These are phyloP conservation scores for Phrynocephalus versicolor DNA, from an alignment of 2,113 vertebrate species.

Conservation along the genomic window DNA sequence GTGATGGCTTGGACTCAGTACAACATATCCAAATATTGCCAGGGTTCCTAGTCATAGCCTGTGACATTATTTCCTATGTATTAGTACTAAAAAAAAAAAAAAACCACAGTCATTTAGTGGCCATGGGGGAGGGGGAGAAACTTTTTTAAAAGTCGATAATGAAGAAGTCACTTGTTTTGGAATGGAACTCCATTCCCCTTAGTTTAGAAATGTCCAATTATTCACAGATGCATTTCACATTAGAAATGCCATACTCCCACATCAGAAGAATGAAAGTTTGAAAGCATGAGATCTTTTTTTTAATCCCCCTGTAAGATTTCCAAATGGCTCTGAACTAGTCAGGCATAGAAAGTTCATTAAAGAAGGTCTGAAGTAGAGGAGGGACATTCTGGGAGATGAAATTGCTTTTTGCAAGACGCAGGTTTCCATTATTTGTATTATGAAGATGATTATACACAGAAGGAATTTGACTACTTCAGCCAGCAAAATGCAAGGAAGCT, in stretches of 20 bases:
- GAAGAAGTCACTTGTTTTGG: slow-evolving; percentile 4
- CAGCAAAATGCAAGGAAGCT: slow-evolving; percentile 22
- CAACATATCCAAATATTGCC: neutral
- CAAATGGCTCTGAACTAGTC: slow-evolving; percentile 43
- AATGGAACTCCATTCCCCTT: slow-evolving; percentile 4
- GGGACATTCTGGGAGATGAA: slow-evolving; percentile 7
- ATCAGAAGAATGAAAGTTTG: slow-evolving; percentile 25
- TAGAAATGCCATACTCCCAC: slow-evolving; percentile 14
- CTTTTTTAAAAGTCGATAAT: neutral
- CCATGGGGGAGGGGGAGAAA: too few relatives aligned
- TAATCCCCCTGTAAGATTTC: slow-evolving; percentile 21
- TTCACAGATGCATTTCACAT: slow-evolving; percentile 2
- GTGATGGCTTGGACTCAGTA: neutral
- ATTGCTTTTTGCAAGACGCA: slow-evolving; percentile 10
- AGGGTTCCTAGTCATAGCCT: neutral
- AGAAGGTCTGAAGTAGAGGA: neutral
- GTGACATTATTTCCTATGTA: neutral
- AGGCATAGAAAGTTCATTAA: slow-evolving; percentile 41
- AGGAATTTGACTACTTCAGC: neutral
- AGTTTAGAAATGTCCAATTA: slow-evolving; percentile 31
- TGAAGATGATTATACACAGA: slow-evolving; percentile 18
- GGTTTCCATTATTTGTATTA: neutral
- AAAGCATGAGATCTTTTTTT: neutral
- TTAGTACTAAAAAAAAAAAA: too few relatives aligned
- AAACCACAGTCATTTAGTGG: too few relatives aligned